These are phyloP conservation scores for Hemicordylus capensis DNA, from an alignment of 2,113 vertebrate genomes.

Conservation along the genomic window DNA sequence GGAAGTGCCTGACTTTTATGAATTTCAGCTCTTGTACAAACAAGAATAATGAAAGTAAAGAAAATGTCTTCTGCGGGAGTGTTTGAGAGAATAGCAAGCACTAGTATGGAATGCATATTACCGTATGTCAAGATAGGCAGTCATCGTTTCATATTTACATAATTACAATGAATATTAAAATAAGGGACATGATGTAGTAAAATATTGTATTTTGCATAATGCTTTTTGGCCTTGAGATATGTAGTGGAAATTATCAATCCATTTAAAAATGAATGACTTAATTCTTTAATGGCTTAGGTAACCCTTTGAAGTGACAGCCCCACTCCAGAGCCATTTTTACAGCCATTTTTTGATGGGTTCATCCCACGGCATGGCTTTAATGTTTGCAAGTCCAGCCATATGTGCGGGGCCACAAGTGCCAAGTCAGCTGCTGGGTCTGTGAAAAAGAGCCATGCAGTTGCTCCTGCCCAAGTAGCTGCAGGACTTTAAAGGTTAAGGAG, in stretches of 20 bases:
- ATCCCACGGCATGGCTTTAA: too few relatives aligned
- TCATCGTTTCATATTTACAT: background rate
- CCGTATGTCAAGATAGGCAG: background rate
- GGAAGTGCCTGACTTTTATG: background rate
- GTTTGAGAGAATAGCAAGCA: background rate
- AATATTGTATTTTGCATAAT: background rate
- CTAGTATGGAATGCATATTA: background rate
- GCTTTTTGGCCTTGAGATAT: background rate
- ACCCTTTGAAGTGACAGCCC: background rate
- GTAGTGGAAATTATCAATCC: background rate
- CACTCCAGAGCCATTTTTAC: too few relatives aligned
- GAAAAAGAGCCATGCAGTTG: too few relatives aligned
- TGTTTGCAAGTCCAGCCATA: too few relatives aligned
- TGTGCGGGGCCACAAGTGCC: too few relatives aligned
- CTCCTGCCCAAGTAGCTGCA: too few relatives aligned
- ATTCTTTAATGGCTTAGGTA: background rate
- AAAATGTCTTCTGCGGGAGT: background rate
- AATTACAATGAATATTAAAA: conserved; percentile 11
- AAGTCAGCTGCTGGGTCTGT: too few relatives aligned
- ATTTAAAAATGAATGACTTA: background rate
- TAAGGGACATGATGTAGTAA: background rate
- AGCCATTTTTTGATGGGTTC: background rate
- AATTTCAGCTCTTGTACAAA: conserved; percentile 4
- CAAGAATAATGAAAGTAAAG: conserved; percentile 5
- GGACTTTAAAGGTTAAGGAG: too few relatives aligned